Base-by-base conservation (phyloP, 2,113 vertebrate genomes). In the Tragelaphus strepsiceros region DNA sequence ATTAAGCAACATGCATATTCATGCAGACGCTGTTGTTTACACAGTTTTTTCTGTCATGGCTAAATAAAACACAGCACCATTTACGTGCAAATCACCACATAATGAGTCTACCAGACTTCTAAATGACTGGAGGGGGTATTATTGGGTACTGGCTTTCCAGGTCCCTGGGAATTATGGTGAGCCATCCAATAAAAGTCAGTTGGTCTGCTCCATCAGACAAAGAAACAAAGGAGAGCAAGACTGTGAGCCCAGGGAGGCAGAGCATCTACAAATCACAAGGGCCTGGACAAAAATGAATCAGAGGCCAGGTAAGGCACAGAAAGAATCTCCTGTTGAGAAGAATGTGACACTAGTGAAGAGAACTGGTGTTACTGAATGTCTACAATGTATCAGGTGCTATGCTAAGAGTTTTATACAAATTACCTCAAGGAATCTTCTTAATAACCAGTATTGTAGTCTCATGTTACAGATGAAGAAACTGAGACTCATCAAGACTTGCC, bases 1-100 rank as follows among this genome's bases (percentile, higher is more conserved):
- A 98, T 97, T 98, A 98, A 98, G 93, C 67, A 97, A 84, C 30
- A 98, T 98, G 84, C 91, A 98, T 98, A 98, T 98, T 98, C 98
- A 98, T 98, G 85, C 43, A 97, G 97, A 94, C 53, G 28, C 93
- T 64, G 6, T 97, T 98, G 97, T 97, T 98, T 98, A 98, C 88
- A 88, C 92, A 97, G 94, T 97, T 89, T 96, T 98, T 98, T 97
- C 97, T 98, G 97, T 97, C 96, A 16, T 90, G 96, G 83, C 88
- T 96, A 98, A 98, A 98, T 98, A 98, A 99, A 99, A 98, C 97
- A 97, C 96, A 97, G 59, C 24, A 89, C 15, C 28, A 90, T 93
- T 97, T 96, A 96, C 1, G 6, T 89, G 67, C 32, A 97, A 82
- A 82, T 93, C 24, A 83, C 59, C 61, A 85, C 62, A 91, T 90